Evolutionary conservation across 30 jellyfish, hydroid and myxozoan genomes (phyloP), one percentile per base, ranked within the genome.

Genomic region (Rhopilema esculentum): DNA sequence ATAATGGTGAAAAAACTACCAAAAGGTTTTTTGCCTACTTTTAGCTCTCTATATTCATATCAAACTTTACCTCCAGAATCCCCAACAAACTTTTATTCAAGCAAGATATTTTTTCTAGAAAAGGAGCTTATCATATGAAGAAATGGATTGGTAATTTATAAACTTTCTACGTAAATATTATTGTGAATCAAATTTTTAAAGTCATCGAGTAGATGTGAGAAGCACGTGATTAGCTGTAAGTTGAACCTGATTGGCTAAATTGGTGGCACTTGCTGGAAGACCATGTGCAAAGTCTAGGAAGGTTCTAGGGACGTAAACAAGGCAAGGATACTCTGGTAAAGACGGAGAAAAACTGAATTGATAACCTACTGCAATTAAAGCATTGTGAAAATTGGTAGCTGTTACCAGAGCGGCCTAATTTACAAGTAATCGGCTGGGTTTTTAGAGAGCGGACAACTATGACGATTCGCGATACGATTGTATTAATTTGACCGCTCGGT

Each of bases 221-320:
- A 30, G 77, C 88, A 78, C 88, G 88, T 78, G 88, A 78, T 49
- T 12, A 1, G 8, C 33, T 23, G 26, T 7, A 61, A 27, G 8
- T 17, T 31, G 22, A 25, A 16, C 17, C 27, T 62, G 48, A 78
- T 78, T 78, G 88, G 88, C 28, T 66, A 29, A 31, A 52, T 78
- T 21, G 79, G 49, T 63, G 88, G 49, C 88, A 61, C 40, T 68
- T 69, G 75, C 27, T 61, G 22, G 24, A 78, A 78, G 69, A 69
- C 88, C 88, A 78, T 78, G 88, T 78, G 88, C 79, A 62, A 69
- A 62, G 67, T 48, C 49, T 26, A 1, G 30, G 64, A 71, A 26
- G 65, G 51, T 25, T 53, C 23, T 74, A 16, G 66, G 27, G 88
- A 78, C 88, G 88, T 78, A 78, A 78, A 78, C 88, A 78, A 78